Evolutionary conservation across 2,888 invertebrate genomes (phyloP).

Genomic region (Troglohyphantes excavatus): DNA sequence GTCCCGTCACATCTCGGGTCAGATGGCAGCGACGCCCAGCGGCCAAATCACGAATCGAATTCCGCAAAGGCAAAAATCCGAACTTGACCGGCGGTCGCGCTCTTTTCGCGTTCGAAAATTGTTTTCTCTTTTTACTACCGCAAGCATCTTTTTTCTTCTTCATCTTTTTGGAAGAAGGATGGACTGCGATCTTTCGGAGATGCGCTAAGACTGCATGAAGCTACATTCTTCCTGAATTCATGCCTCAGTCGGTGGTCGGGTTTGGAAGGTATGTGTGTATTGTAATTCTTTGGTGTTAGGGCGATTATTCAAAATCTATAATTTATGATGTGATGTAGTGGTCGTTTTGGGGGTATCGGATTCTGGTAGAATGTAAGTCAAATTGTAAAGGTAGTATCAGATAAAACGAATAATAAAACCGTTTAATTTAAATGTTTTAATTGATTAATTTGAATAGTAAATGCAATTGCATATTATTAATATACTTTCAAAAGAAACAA

Average conservation of each 20-base stretch:
- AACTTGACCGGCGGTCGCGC: conserved; percentile 50
- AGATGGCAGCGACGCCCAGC: conserved; percentile 72
- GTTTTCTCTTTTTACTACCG: conserved; percentile 8
- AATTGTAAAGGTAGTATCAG: too few relatives aligned
- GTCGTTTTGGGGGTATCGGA: not conserved
- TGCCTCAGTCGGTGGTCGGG: conserved; percentile 18
- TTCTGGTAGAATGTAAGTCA: too few relatives aligned
- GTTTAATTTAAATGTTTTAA: too few relatives aligned
- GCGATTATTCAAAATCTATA: conserved; percentile 33
- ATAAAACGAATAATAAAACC: too few relatives aligned
- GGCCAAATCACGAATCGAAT: conserved; percentile 69
- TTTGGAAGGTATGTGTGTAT: conserved; percentile 33
- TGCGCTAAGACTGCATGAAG: not conserved
- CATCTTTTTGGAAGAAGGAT: conserved; percentile 5
- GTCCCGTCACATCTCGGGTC: conserved; percentile 38
- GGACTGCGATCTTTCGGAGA: conserved; percentile 2
- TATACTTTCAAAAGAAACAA: too few relatives aligned
- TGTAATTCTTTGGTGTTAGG: not conserved
- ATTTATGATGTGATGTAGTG: not conserved
- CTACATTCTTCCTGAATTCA: too few relatives aligned
- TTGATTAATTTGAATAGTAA: too few relatives aligned
- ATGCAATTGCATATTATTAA: too few relatives aligned
- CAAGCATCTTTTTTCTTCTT: conserved; percentile 9
- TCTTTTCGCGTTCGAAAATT: not conserved
- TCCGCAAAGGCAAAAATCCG: conserved; percentile 74